Evolutionary conservation across 1,140 invertebrate species (phyloP), one percentile per base, ranked within the genome.

Genomic region (Mamestra configurata): DNA sequence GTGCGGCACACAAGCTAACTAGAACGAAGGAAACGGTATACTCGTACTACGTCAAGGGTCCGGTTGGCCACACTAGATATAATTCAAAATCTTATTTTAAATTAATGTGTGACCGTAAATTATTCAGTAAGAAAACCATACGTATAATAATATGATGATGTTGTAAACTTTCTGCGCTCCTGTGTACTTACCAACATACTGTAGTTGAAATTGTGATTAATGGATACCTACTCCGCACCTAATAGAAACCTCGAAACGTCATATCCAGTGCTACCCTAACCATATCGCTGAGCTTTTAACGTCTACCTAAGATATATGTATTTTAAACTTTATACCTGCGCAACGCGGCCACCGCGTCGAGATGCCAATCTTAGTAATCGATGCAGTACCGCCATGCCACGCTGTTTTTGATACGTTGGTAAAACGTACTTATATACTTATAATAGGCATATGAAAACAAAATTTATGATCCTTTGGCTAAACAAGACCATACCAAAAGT

Each of bases 401-500:
- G 49, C 49, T 49, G 64, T 55, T 78, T 77, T 78, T 46, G 46
- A 68, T 51, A 75, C 49, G 20, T 75, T 59, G 37, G 70, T 46
- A 11, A 70, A 70, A 70, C 49, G 49, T 72, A 20, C 43, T 49
- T 51, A 57, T 57, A 57, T 61, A 77, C 27, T 55, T 35, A 35
- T 53, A 37, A 77, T 40, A 51, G 31, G 35, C 43, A 49, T 20
- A 20, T 64, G 27, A 2, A 79, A 72, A 66, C 43, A 73, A 37
- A 40, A 64, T 68, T 55, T 75, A 70, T 31, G 27, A 82, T 71
- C 80, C 76, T 83, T 81, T 79, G 64, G 78, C 49, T 53, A 77
- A 79, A 88, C 83, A 87, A 88, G 89, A 92, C 90, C 89, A 92
- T 86, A 86, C 84, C 84, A 84, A 86, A 84, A 88, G 91, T 93